Percentiles rank a stretch among this genome's conserved stretches.
phyloP scores from a whole-genome alignment of 2,888 invertebrate species.

The Leucoma salicis region DNA sequence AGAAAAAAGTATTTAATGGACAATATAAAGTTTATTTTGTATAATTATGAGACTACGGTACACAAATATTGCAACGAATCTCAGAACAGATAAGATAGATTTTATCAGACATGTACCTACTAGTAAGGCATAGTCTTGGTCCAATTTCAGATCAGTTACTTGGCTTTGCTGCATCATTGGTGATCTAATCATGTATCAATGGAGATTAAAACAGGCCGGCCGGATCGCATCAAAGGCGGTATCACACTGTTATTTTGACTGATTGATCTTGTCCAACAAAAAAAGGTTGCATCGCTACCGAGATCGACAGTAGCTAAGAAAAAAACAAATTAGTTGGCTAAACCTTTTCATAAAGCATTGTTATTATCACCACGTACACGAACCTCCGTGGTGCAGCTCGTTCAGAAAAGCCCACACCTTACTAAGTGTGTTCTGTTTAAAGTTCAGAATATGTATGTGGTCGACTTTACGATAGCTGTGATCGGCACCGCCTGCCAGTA shows the following conservation, averaged over 20 bases:
- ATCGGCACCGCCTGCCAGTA: constrained; percentile 39
- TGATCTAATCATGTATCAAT: constrained; percentile 79
- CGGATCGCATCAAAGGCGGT: constrained; percentile 81
- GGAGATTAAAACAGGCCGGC: constrained; percentile 79
- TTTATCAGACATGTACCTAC: constrained; percentile 54
- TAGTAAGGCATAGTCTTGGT: constrained; percentile 56
- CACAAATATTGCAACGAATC: too few relatives aligned
- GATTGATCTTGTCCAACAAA: constrained; percentile 79
- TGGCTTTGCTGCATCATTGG: constrained; percentile 77
- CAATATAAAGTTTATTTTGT: too few relatives aligned
- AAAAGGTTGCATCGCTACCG: constrained; percentile 79
- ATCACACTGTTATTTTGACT: constrained; percentile 83
- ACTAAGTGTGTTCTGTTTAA: constrained; percentile 43
- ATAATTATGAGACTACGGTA: too few relatives aligned
- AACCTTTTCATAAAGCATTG: constrained; percentile 81
- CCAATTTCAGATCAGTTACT: constrained; percentile 74
- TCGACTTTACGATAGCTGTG: constrained; percentile 34
- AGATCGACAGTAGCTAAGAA: constrained; percentile 81
- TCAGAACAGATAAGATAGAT: constrained; percentile 38
- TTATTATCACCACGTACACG: constrained; percentile 79
- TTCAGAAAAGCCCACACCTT: constrained; percentile 24
- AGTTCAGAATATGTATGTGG: constrained; percentile 45
- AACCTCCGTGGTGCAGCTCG: constrained; percentile 43
- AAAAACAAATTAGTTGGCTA: constrained; percentile 81
- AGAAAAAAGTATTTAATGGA: too few relatives aligned